These are phyloP conservation scores for Lepisosteus oculatus DNA, from an alignment of 2,113 vertebrate genomes.

Conservation along the genomic window DNA sequence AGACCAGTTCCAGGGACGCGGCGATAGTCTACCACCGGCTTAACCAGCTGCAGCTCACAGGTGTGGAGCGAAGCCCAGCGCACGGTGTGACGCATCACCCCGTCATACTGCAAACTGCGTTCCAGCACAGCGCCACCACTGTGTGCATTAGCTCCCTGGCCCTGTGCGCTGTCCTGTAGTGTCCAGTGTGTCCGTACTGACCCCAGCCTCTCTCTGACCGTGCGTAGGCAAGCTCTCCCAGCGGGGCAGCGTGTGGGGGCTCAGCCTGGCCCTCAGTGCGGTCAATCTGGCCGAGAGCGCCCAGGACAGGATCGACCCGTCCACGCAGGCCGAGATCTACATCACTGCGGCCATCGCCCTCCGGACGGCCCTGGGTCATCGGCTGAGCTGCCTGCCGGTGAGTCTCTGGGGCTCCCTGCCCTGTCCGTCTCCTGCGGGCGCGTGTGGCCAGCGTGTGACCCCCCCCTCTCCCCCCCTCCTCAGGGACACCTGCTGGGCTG, in stretches of 20 bases:
- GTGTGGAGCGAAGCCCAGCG: conserved; percentile 46
- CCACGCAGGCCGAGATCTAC: conserved; percentile 84
- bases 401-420: conserved; percentile 34
- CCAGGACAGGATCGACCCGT: conserved; percentile 80
- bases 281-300: conserved; percentile 93
- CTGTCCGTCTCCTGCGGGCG: neutral
- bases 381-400: conserved; percentile 83
- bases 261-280: conserved; percentile 88
- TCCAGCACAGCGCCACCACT: no score
- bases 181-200: no score
- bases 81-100: no score
- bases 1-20: conserved; percentile 83
- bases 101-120: no score
- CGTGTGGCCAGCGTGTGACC: neutral
- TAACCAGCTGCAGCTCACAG: conserved; percentile 92
- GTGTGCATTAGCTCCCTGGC: neutral
- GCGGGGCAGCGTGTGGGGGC: conserved; percentile 73
- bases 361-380: conserved; percentile 79
- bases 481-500: conserved; percentile 88
- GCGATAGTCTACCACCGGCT: conserved; percentile 89
- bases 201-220: neutral
- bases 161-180: no score
- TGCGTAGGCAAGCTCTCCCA: conserved; percentile 81
- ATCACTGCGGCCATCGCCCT: conserved; percentile 85
- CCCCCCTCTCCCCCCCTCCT: neutral